Evolutionary conservation across 2,113 vertebrate genomes (phyloP).

Genomic region (Leptobrachium ailaonicum): DNA sequence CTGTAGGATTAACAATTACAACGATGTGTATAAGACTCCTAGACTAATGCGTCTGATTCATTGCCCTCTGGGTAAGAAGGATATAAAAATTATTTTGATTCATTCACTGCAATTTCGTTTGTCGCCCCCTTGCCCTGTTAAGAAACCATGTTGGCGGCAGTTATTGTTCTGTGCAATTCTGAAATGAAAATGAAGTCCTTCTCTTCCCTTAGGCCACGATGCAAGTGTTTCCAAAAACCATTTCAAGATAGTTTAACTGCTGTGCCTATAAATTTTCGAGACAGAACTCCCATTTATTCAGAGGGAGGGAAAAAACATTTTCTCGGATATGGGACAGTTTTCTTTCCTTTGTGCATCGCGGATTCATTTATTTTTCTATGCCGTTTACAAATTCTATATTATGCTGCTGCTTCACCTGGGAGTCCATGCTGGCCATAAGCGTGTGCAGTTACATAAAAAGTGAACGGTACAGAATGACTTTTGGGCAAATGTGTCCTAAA

Average conservation of each 20-base stretch:
- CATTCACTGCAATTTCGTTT: slow-evolving; percentile 39
- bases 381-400: too few species aligned
- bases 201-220: slow-evolving; percentile 35
- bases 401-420: too few species aligned
- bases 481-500: too few species aligned
- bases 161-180: slow-evolving; percentile 26
- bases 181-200: slow-evolving; percentile 45
- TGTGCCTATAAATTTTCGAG: slow-evolving; percentile 44
- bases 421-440: too few species aligned
- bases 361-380: too few species aligned
- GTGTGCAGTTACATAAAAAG: too few species aligned
- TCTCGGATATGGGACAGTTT: not conserved
- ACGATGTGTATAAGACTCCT: not conserved
- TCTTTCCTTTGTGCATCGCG: not conserved
- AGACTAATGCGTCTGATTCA: slow-evolving; percentile 30
- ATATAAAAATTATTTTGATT: slow-evolving; percentile 9
- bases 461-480: too few species aligned
- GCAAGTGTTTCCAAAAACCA: slow-evolving; percentile 38
- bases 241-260: slow-evolving; percentile 37
- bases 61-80: slow-evolving; percentile 15
- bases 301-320: slow-evolving; percentile 5
- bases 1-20: slow-evolving; percentile 12
- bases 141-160: slow-evolving; percentile 19
- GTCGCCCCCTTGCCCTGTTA: slow-evolving; percentile 14
- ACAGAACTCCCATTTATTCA: not conserved